phyloP scores from a whole-genome alignment of 2,888 invertebrate genomes.

The Cryptosula pallasiana region DNA sequence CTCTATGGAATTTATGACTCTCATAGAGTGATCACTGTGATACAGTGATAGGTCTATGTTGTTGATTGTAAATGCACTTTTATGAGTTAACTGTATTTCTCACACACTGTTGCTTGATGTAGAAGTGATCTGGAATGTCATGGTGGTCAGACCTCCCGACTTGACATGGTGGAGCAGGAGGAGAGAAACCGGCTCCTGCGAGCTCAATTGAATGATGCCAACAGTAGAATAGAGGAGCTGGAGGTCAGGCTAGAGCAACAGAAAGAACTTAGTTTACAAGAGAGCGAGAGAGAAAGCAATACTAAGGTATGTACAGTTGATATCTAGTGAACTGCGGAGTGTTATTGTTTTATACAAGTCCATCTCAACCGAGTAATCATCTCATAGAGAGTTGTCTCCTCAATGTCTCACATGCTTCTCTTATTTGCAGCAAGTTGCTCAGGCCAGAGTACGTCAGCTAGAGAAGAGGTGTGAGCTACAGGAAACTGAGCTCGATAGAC shows the following conservation, averaged over 20 bases:
- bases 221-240: slow-evolving; percentile 24
- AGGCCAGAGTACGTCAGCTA: slow-evolving; percentile 35
- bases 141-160: background rate
- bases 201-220: slow-evolving; percentile 9
- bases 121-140: slow-evolving; percentile 12
- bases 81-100: too few relatives aligned
- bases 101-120: background rate
- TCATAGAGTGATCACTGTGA: too few relatives aligned
- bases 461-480: slow-evolving; percentile 36
- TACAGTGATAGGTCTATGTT: too few relatives aligned
- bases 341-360: too few relatives aligned
- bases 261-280: slow-evolving; percentile 4
- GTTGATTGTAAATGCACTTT: too few relatives aligned
- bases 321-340: too few relatives aligned
- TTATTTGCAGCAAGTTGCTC: slow-evolving; percentile 30
- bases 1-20: too few relatives aligned
- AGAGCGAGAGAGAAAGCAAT: slow-evolving; percentile 8
- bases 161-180: background rate
- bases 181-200: background rate
- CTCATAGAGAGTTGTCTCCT: too few relatives aligned
- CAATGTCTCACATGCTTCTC: background rate
- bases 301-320: too few relatives aligned
- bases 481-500: slow-evolving; percentile 37
- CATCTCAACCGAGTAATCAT: too few relatives aligned
- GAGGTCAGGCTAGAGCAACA: slow-evolving; percentile 24